Evolutionary conservation across 2,888 invertebrate species (phyloP), one percentile per base, ranked within the genome.

Genomic region (Camptogramma bilineatum): DNA sequence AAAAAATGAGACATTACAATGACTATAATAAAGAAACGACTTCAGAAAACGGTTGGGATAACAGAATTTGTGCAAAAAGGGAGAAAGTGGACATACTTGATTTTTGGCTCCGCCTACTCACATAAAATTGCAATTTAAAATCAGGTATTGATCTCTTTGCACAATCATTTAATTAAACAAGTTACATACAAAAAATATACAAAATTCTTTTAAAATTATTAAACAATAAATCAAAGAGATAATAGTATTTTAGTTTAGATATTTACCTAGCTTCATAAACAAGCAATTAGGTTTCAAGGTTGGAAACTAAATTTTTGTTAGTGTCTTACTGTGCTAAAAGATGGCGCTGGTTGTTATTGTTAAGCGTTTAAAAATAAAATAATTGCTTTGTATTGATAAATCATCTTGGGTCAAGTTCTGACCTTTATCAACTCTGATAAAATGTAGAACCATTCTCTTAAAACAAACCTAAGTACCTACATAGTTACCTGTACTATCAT

Each of bases 291-390:
- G 63, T 70, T 73, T 73, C 77, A 79, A 78, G 76, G 76, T 70
- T 70, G 44, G 10, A 46, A 75, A 59, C 48, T 51, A 56, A 67
- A 67, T 72, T 72, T 73, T 74, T 73, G 64, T 51, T 42, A 58
- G 53, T 83, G 58, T 69, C 66, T 60, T 66, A 73, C 66, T 68
- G 58, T 60, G 61, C 64, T 66, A 76, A 74, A 76, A 86, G 85
- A 85, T 85, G 86, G 86, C 85, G 85, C 78, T 85, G 66, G 61
- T 55, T 70, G 84, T 63, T 53, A 61, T 17, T 44, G 17, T 44
- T 44, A 44, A 39, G 42, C 39, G 24, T 42, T 72, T 69, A 67
- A 67, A 68, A 66, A 68, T 61, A 56, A 61, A 56, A 53, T 59
- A 39, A n/a, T 34, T 50, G 42, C 17, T 16, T 56, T 21, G 54